Conservation (phyloP, 1,140 invertebrate genomes). For the Bombus turneri region DNA sequence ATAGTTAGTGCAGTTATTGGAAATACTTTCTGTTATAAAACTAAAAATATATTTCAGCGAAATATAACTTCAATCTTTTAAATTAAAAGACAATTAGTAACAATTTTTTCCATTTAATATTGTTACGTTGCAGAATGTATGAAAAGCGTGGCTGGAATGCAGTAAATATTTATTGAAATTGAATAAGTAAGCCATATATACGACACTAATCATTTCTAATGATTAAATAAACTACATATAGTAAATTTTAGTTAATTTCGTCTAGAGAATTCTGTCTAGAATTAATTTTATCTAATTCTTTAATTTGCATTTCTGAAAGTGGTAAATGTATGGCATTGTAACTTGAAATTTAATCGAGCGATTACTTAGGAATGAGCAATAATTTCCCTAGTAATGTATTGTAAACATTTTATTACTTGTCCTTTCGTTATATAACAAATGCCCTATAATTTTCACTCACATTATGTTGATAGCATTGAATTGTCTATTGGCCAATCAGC, state of each 20-base stretch:
- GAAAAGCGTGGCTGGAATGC: neutral
- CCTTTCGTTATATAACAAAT: neutral
- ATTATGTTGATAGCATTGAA: slow-evolving; percentile 43
- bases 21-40: neutral
- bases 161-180: neutral
- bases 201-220: neutral
- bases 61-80: neutral
- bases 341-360: neutral
- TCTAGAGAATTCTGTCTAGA: neutral
- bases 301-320: neutral
- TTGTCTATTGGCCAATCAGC: slow-evolving; percentile 27
- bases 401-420: neutral
- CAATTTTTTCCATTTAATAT: neutral
- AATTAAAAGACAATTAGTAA: neutral
- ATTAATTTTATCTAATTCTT: neutral
- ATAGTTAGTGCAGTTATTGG: no score
- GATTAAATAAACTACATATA: neutral
- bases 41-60: neutral
- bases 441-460: neutral
- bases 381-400: neutral
- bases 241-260: neutral
- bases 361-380: neutral
- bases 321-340: neutral
- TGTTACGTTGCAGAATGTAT: neutral
- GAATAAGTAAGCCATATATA: neutral